Base-by-base conservation (phyloP, 2,888 invertebrate genomes). In the Gasteruption jaculator region DNA sequence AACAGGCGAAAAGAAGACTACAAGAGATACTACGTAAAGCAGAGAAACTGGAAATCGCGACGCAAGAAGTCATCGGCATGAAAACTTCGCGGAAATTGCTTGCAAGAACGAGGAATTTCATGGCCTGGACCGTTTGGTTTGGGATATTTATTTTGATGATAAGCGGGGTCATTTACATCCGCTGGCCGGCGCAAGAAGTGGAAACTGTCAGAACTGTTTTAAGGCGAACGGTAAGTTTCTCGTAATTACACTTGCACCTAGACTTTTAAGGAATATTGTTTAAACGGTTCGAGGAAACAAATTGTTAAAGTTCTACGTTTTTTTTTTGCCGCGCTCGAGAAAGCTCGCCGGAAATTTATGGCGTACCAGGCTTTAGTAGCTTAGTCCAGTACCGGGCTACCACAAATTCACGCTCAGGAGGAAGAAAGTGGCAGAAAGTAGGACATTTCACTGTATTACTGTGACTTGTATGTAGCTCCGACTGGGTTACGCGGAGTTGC, bases 121-220 rank as follows among this genome's bases (percentile, higher is more conserved):
- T 62, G 29, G 56, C 58, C 11, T 60, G 63, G 64, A 50, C 56
- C 26, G 50, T 64, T 46, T 58, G 60, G 53, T 49, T 63, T 34
- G 57, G 53, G 25, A 54, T 56, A 32, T 60, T 64, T 52, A 40
- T 64, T 21, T 19, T 64, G 21, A 38, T 63, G 16, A 57, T 64
- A 15, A 56, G 53, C 43, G 54, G 53, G 5, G 50, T 60, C 46
- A 57, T 65, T 34, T 66, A 65, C 43, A 54, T 58, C 4, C 60
- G 59, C 14, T 66, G 66, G 66, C 63, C 67, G 2, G 63, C 63
- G 51, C 67, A 63, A 49, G 65, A 65, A 38, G 58, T 58, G 38
- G 66, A 66, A 34, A 66, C 64, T 26, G 61, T 67, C 37, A 60
- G 61, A 47, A 66, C 66, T 35, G 67, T 67, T 19, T 55, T 65